Evolutionary conservation across 2,113 vertebrate species (phyloP), one percentile per base, ranked within the genome.

Genomic region (Crotalus horridus): DNA sequence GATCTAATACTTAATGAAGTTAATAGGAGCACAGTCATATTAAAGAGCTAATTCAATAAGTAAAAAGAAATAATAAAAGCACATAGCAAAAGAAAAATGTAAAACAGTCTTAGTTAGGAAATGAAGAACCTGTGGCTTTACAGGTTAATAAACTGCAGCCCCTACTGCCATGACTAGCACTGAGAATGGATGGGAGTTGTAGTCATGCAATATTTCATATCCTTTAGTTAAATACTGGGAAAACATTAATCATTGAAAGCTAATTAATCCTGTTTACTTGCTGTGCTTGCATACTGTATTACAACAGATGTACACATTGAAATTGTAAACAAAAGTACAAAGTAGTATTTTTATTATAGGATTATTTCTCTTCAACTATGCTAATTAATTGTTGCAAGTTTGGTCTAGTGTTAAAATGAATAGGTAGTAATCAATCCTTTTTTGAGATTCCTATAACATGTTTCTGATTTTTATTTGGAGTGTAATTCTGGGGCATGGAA

Each of bases 11-110:
- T 48, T 85, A 93, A 85, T 93, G 48, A 89, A 93, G 90, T 93
- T 93, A 93, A 91, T 90, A 90, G 61, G 64, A 88, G 54, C 93
- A 85, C 21, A 58, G 48, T 88, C 87, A 21, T 91, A 74, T 93
- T 93, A 90, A 87, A 86, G 20, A 87, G 48, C 89, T 93, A 90
- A 93, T 93, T 93, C 89, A 90, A 93, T 93, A 90, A 93, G n/a
- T 39, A 90, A 64, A 86, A 90, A 54, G 53, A 87, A 87, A 87
- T 9, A 23, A 90, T 89, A 48, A 64, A 86, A 64, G 55, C 21
- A 29, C 21, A 87, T 43, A 87, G 81, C 33, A 87, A 87, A 24
- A 54, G 55, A 86, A 46, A 61, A 85, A 85, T 90, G 81, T 54
- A 51, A 85, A 1, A 39, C 26, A 59, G 12, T 10, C 29, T 54